A percentile compares a stretch with the other conserved stretches of the same genome.
Evolutionary conservation across 2,113 vertebrate species (phyloP).

Genomic region (Tretioscincus oriximinensis): DNA sequence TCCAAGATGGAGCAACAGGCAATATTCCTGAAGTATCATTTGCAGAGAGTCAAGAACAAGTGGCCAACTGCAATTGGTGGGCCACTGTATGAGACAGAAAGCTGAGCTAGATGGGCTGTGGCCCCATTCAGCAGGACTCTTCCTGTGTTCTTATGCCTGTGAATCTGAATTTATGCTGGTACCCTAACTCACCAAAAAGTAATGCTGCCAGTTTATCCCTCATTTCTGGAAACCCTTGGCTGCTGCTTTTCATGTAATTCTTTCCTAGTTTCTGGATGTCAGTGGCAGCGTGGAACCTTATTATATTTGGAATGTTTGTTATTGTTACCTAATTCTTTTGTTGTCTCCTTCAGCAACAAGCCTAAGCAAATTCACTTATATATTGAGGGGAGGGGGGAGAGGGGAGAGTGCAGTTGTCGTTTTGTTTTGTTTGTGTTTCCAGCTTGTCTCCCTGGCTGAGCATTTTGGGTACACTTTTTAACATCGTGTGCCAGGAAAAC

Average conservation of each 20-base stretch:
- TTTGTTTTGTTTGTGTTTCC: slow-evolving; percentile 50
- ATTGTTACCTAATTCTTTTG: not conserved
- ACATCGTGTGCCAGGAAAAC: slow-evolving; percentile 51
- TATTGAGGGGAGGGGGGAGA: not conserved
- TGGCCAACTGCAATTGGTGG: no score
- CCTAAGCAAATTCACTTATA: not conserved
- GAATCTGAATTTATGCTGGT: no score
- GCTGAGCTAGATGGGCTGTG: no score
- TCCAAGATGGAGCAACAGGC: no score
- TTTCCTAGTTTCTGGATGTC: not conserved
- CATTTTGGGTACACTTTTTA: slow-evolving; percentile 61
- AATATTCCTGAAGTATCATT: no score
- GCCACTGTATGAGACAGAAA: no score
- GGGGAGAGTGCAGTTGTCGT: not conserved
- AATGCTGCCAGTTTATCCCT: not conserved
- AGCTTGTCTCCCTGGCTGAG: slow-evolving; percentile 61
- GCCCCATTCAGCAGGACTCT: no score
- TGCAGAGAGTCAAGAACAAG: no score
- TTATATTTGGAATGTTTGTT: not conserved
- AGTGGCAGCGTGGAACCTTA: not conserved
- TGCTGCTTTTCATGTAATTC: not conserved
- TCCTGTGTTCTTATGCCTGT: no score
- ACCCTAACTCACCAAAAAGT: not conserved
- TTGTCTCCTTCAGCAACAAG: not conserved
- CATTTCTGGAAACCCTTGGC: not conserved